A percentile compares a stretch with the other conserved stretches of the same genome.
Conservation (phyloP, 2,888 invertebrate genomes). For the Rhingia rostrata region DNA sequence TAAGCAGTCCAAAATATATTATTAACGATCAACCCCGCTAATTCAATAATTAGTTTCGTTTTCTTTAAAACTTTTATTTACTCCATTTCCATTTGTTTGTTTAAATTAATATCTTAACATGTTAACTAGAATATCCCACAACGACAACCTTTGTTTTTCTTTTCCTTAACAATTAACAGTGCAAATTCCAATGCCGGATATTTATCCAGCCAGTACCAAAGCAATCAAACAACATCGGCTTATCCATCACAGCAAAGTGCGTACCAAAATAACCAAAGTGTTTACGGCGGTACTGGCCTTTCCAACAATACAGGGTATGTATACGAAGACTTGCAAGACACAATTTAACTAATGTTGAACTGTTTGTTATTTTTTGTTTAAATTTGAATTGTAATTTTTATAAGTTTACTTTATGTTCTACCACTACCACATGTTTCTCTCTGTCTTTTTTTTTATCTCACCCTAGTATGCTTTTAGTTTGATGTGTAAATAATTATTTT, state of each 20-base stretch:
- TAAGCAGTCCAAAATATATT: slow-evolving; percentile 24
- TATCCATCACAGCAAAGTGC: slow-evolving; percentile 83
- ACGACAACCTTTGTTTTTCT: slow-evolving; percentile 51
- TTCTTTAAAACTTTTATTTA: slow-evolving; percentile 4
- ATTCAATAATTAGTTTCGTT: slow-evolving; percentile 27
- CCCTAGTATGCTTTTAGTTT: slow-evolving; percentile 16
- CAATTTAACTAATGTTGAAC: slow-evolving; percentile 26
- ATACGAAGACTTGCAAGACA: slow-evolving; percentile 32
- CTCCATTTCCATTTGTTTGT: slow-evolving; percentile 26
- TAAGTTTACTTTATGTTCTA: slow-evolving; percentile 27
- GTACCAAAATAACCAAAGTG: slow-evolving; percentile 83
- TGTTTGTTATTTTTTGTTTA: slow-evolving; percentile 12
- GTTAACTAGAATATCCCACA: slow-evolving; percentile 62
- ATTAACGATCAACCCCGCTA: slow-evolving; percentile 46
- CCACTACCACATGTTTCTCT: background rate
- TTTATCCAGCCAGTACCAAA: slow-evolving; percentile 79
- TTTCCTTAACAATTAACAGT: slow-evolving; percentile 77
- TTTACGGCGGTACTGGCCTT: slow-evolving; percentile 82
- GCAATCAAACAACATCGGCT: slow-evolving; percentile 80
- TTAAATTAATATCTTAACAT: slow-evolving; percentile 60
- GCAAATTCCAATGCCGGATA: slow-evolving; percentile 83
- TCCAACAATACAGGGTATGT: slow-evolving; percentile 83
- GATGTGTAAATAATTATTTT: slow-evolving; percentile 4
- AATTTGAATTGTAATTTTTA: slow-evolving; percentile 9
- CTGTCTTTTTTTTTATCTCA: background rate